Evolutionary conservation across 2,888 invertebrate species (phyloP).

Genomic region (Drosophila nr. perissopoda): DNA sequence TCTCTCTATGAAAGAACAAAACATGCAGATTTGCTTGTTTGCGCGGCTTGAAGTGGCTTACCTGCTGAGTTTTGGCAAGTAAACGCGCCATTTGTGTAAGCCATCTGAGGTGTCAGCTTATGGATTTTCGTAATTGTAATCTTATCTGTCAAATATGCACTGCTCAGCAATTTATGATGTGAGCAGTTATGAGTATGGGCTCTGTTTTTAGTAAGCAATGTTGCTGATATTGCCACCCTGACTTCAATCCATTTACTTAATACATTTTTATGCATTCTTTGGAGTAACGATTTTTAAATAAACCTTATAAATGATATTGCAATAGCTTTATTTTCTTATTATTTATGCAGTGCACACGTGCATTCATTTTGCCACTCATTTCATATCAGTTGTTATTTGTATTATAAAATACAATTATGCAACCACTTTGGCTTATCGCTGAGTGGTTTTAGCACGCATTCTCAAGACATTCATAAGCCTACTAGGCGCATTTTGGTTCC

Average conservation of each 20-base stretch:
- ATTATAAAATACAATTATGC: conserved; percentile 55
- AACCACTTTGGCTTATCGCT: conserved; percentile 55
- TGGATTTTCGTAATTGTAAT: conserved; percentile 45
- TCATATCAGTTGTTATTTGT: conserved; percentile 31
- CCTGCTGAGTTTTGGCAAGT: conserved; percentile 18
- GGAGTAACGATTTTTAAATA: neutral
- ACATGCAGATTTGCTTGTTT: conserved; percentile 13
- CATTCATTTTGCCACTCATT: conserved; percentile 5
- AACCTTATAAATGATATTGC: neutral
- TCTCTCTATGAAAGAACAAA: conserved; percentile 1
- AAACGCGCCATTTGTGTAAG: conserved; percentile 12
- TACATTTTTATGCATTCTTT: neutral
- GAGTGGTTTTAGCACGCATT: conserved; percentile 52
- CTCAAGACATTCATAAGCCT: conserved; percentile 34
- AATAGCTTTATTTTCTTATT: neutral
- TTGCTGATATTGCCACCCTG: neutral
- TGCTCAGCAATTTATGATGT: neutral
- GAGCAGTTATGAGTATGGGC: neutral
- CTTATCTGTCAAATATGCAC: conserved; percentile 7
- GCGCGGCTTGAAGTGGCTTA: conserved; percentile 50
- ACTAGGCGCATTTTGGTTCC: conserved; percentile 45
- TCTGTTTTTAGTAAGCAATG: neutral
- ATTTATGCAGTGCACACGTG: neutral
- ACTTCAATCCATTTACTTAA: neutral
- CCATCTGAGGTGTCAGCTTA: conserved; percentile 1